These are phyloP conservation scores for Rotaria socialis DNA, from an alignment of 2,888 invertebrate species.

Conservation along the genomic window DNA sequence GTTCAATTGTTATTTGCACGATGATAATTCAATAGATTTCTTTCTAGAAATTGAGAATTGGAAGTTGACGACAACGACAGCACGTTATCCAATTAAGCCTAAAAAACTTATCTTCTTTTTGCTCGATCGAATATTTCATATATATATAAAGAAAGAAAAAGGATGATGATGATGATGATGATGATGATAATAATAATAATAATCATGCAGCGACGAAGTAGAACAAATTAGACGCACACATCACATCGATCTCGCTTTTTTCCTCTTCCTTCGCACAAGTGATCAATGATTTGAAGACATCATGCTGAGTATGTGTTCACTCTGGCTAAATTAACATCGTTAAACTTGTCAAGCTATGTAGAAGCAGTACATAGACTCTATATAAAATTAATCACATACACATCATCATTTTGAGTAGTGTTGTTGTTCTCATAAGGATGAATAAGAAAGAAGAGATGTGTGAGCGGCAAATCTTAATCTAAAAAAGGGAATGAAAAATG, in stretches of 20 bases:
- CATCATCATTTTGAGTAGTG: constrained; percentile 21
- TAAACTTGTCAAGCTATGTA: constrained; percentile 7
- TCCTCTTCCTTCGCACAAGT: constrained; percentile 7
- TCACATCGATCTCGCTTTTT: not conserved
- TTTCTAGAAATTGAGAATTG: constrained; percentile 23
- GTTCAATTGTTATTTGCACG: constrained; percentile 22
- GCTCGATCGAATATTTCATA: constrained; percentile 15
- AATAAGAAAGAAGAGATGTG: not conserved
- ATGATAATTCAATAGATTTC: constrained; percentile 19
- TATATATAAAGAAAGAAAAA: not conserved
- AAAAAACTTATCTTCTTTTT: constrained; percentile 19
- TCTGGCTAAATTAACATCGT: constrained; percentile 22
- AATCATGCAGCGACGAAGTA: not conserved
- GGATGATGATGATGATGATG: not conserved
- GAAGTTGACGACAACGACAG: constrained; percentile 32
- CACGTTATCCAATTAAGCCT: constrained; percentile 31
- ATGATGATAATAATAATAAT: not conserved
- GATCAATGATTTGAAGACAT: constrained; percentile 22
- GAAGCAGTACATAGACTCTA: not conserved
- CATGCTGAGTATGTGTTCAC: constrained; percentile 11
- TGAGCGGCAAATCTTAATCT: constrained; percentile 21
- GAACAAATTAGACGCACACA: constrained; percentile 17
- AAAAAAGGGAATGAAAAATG: not conserved
- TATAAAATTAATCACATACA: constrained; percentile 17
- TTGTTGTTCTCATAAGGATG: constrained; percentile 9